Percentiles rank a stretch among this genome's conserved stretches.
phyloP scores from a whole-genome alignment of 2,113 vertebrate species.

The Daboia siamensis region DNA sequence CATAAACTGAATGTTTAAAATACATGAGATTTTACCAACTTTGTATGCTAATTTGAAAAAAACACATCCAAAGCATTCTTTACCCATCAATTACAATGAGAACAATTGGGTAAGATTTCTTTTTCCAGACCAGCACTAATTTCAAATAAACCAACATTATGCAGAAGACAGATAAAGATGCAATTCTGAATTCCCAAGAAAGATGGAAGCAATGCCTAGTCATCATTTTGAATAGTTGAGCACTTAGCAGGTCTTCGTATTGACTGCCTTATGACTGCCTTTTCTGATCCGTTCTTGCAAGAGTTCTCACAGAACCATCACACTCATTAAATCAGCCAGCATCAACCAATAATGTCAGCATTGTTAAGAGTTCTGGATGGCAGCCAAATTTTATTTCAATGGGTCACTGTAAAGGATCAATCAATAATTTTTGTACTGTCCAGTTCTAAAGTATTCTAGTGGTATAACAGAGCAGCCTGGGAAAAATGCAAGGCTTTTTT shows the following conservation, averaged over 20 bases:
- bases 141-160: not conserved
- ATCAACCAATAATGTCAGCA: conserved; percentile 60
- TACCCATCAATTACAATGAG: not conserved
- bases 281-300: conserved; percentile 6
- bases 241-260: not conserved
- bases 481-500: conserved; percentile 70
- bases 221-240: not conserved
- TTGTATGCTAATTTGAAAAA: not conserved
- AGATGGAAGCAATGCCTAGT: conserved; percentile 10
- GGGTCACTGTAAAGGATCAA: conserved; percentile 84
- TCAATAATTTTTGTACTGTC: conserved; percentile 87
- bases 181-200: not conserved
- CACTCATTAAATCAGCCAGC: conserved; percentile 69
- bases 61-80: not conserved
- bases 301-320: conserved; percentile 34
- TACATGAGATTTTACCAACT: not conserved
- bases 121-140: not conserved
- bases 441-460: conserved; percentile 74
- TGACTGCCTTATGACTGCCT: not conserved
- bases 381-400: conserved; percentile 79
- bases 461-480: conserved; percentile 57
- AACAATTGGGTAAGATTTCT: not conserved
- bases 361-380: conserved; percentile 68
- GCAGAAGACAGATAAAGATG: not conserved
- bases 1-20: not conserved